Evolutionary conservation across 2,113 vertebrate genomes (phyloP).

Genomic region (Axis porcinus): DNA sequence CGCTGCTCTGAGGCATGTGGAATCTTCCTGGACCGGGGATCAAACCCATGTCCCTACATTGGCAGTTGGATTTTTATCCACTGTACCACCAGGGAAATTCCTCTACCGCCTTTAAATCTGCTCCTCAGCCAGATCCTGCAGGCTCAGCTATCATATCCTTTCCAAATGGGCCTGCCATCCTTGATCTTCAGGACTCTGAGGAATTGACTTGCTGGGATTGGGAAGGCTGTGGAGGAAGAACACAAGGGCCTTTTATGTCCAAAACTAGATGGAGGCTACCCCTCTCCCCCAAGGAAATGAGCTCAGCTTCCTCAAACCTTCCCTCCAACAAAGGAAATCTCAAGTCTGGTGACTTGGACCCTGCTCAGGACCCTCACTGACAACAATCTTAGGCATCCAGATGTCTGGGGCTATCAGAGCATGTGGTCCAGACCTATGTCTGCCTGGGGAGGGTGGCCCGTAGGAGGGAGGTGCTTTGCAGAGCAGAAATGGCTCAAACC

Average conservation of each 20-base stretch:
- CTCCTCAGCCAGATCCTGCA: background rate
- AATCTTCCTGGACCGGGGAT: background rate
- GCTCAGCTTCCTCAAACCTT: background rate
- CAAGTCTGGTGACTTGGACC: background rate
- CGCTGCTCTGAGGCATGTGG: background rate
- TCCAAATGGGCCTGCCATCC: background rate
- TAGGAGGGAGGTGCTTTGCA: background rate
- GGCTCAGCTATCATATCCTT: background rate
- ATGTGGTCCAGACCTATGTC: background rate
- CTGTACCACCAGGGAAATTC: background rate
- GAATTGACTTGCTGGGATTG: background rate
- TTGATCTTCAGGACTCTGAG: background rate
- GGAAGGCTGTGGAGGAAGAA: background rate
- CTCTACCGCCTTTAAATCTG: background rate
- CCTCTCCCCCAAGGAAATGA: constrained; percentile 7
- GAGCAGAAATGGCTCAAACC: constrained; percentile 54
- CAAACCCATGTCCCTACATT: background rate
- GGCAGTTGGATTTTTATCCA: background rate
- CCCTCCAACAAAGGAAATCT: background rate
- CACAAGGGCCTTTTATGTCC: background rate
- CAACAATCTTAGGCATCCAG: background rate
- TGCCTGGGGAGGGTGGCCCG: background rate
- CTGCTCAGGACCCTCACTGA: background rate
- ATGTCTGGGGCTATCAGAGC: background rate
- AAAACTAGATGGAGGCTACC: background rate